Evolutionary conservation across 2,797 vertebrate genomes (phyloP).

Genomic region (Catharus ustulatus): DNA sequence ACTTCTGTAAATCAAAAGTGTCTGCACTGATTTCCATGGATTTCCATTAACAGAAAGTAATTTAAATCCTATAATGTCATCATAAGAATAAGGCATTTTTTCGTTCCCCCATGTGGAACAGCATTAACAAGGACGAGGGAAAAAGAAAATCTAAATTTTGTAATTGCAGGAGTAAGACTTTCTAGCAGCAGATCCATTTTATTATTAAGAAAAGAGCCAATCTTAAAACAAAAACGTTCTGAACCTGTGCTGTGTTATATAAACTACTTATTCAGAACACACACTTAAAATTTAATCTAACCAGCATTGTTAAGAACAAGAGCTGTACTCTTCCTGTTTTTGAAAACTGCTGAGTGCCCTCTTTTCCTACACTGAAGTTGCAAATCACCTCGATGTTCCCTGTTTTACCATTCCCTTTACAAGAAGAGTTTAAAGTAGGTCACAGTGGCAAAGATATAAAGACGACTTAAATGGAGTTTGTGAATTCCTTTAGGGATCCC

Average conservation of each 20-base stretch:
- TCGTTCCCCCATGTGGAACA: neutral
- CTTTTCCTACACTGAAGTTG: neutral
- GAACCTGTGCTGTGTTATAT: neutral
- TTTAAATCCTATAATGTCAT: neutral
- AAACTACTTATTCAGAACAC: neutral
- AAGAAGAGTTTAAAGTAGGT: neutral
- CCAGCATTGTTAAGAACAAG: neutral
- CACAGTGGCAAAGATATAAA: neutral
- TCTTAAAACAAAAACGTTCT: neutral
- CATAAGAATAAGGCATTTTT: neutral
- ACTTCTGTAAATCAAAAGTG: neutral
- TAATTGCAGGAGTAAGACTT: neutral
- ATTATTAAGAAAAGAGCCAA: neutral
- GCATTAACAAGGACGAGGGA: neutral
- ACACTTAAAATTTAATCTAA: conserved; percentile 7
- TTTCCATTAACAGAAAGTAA: neutral
- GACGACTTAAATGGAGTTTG: neutral
- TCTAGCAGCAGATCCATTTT: neutral
- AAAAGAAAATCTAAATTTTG: neutral
- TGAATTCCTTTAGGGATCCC: neutral
- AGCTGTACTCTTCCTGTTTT: neutral
- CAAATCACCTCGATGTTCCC: neutral
- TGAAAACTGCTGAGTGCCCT: neutral
- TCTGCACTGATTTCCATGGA: neutral
- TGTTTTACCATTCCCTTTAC: neutral